Conservation (phyloP, 2,113 vertebrate species). For the Oncorhynchus mykiss region DNA sequence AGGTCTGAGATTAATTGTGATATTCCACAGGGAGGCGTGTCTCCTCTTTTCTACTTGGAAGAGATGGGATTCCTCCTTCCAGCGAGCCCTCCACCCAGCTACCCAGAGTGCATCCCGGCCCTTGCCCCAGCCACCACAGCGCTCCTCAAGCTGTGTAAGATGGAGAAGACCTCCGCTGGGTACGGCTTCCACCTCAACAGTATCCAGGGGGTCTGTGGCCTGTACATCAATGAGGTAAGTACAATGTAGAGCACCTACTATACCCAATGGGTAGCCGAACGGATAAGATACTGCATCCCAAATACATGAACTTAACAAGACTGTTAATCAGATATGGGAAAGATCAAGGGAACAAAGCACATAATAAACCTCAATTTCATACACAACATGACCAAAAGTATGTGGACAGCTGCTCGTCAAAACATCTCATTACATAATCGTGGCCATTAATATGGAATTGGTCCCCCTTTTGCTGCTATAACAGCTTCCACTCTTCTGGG, state of each 20-base stretch:
- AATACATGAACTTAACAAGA: too few species aligned
- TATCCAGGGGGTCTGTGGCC: slow-evolving; percentile 75
- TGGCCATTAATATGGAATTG: too few species aligned
- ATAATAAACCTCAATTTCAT: neutral
- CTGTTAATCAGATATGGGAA: too few species aligned
- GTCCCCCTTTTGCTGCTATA: too few species aligned
- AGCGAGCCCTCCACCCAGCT: slow-evolving; percentile 38
- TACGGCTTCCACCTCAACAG: slow-evolving; percentile 91
- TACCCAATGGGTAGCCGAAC: neutral
- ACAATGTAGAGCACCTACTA: neutral
- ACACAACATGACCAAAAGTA: too few species aligned
- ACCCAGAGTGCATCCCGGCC: slow-evolving; percentile 50
- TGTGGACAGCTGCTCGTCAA: too few species aligned
- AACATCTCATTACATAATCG: too few species aligned
- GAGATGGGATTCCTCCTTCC: slow-evolving; percentile 61
- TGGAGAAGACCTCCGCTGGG: slow-evolving; percentile 78
- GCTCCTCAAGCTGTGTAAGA: slow-evolving; percentile 83
- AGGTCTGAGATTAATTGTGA: too few species aligned
- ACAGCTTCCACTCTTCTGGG: too few species aligned
- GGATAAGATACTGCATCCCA: neutral
- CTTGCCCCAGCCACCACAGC: slow-evolving; percentile 23
- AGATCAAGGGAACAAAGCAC: neutral
- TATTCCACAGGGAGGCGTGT: slow-evolving; percentile 78
- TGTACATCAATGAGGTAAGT: slow-evolving; percentile 84
- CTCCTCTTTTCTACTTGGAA: slow-evolving; percentile 81